Percentiles rank a stretch among this genome's conserved stretches.
phyloP scores from a whole-genome alignment of 2,888 invertebrate genomes.

The Minunthozetes semirufus region DNA sequence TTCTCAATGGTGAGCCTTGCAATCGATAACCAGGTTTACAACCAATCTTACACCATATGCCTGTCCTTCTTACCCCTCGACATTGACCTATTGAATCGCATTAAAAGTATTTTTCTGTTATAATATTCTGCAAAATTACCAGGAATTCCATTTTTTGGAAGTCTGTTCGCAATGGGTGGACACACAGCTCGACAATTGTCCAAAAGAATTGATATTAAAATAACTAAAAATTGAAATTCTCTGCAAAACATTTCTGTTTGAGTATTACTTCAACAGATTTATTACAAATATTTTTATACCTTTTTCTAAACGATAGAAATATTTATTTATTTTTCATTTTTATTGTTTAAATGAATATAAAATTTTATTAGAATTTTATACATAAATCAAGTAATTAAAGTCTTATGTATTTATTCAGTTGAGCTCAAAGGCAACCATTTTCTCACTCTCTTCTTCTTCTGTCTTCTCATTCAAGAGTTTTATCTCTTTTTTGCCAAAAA shows the following conservation, averaged over 20 bases:
- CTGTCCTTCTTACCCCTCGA: background rate
- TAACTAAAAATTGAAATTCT: no score
- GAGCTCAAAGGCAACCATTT: background rate
- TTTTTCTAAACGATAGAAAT: background rate
- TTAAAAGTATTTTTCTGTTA: no score
- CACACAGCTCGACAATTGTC: background rate
- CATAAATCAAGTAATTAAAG: background rate
- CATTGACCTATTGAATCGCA: background rate
- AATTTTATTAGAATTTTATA: background rate
- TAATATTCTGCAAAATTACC: no score
- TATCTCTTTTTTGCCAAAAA: background rate
- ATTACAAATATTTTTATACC: no score
- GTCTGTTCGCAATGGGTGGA: background rate
- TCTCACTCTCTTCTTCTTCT: background rate
- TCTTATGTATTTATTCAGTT: conserved; percentile 1
- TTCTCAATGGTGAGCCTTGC: background rate
- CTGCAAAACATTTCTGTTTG: no score
- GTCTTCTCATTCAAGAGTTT: background rate
- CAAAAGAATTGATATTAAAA: no score
- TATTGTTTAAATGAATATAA: background rate
- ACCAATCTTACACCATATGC: background rate
- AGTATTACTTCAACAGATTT: no score
- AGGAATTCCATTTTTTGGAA: no score
- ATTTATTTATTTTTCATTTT: background rate
- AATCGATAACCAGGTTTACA: background rate